A percentile compares a stretch with the other conserved stretches of the same genome.
These are phyloP conservation scores for Leptestheria dahalacensis DNA, from an alignment of 1,140 invertebrate genomes.

Conservation along the genomic window DNA sequence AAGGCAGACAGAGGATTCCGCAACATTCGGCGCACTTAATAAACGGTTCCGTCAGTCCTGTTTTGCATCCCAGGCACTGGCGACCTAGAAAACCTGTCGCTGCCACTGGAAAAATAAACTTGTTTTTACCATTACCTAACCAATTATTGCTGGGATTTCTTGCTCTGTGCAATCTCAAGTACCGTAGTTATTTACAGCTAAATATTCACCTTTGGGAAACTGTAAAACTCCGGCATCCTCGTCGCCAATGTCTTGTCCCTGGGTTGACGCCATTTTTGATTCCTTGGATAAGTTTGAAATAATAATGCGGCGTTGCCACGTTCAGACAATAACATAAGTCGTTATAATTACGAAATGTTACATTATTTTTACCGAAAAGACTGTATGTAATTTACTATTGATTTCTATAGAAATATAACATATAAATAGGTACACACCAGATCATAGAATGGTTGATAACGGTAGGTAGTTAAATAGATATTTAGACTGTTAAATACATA, in stretches of 20 bases:
- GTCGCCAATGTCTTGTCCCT: slow-evolving; percentile 30
- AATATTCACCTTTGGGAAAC: slow-evolving; percentile 60
- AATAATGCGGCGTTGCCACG: background rate
- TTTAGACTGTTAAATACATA: too few relatives aligned
- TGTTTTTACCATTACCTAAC: background rate
- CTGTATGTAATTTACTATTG: too few relatives aligned
- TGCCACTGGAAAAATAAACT: background rate
- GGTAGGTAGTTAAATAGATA: too few relatives aligned
- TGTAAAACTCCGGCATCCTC: slow-evolving; percentile 71
- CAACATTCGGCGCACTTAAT: slow-evolving; percentile 53
- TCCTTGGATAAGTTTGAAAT: too few relatives aligned
- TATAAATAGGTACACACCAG: too few relatives aligned
- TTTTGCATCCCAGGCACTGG: slow-evolving; percentile 8
- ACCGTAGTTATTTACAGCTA: background rate
- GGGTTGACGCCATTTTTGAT: background rate
- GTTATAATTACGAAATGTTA: too few relatives aligned
- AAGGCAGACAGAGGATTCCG: slow-evolving; percentile 40
- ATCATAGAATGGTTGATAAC: too few relatives aligned
- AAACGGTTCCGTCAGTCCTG: background rate
- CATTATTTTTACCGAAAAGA: too few relatives aligned
- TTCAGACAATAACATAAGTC: too few relatives aligned
- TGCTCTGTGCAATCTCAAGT: background rate
- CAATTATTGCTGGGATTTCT: background rate
- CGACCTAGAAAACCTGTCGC: background rate
- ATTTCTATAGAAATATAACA: too few relatives aligned